Base-by-base conservation (phyloP, 2,888 invertebrate genomes). In the Oscheius sp. region DNA sequence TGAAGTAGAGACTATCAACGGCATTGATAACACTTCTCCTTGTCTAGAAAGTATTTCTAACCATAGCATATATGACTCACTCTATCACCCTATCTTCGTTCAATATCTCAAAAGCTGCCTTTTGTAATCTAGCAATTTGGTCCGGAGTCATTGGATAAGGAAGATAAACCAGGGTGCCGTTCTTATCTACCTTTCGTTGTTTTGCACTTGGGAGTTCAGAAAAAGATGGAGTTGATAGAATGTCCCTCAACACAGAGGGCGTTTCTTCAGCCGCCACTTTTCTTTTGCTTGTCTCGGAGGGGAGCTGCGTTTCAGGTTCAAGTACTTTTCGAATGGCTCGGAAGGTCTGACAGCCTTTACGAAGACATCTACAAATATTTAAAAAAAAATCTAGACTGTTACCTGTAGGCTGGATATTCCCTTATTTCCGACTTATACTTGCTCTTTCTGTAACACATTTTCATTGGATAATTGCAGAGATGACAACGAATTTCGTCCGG, bases 341-440 rank as follows among this genome's bases (percentile, higher is more conserved):
- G 36, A 75, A 75, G 5, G 75, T 75, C 64, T 75, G 75, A 36
- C 75, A 75, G 17, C 75, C 75, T 36, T 75, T 75, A n/a, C 73
- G 44, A 45, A 71, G 71, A 38, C 75, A 75, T 22, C 70, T 70
- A 20, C 26, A 64, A 24, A 2, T 17, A 28, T 20, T 8, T 59
- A 28, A 1, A 32, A 26, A 24, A 17, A 1, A 9, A n/a, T 2
- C 22, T 12, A 9, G 20, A 38, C 26, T 26, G 9, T 38, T 22
- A 70, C 70, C 75, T 62, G 33, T 75, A 75, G 1, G 75, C 75
- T 9, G 75, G 71, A 66, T 75, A 75, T 20, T 73, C 73, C 14
- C 70, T 59, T 1, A 59, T 32, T 50, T 75, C 68, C 14, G 67
- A 65, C 14, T 73, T 67, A 61, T 75, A 75, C 22, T 70, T 67